Evolutionary conservation across 2,797 vertebrate species (phyloP).

Genomic region (Urophycis tenuis): DNA sequence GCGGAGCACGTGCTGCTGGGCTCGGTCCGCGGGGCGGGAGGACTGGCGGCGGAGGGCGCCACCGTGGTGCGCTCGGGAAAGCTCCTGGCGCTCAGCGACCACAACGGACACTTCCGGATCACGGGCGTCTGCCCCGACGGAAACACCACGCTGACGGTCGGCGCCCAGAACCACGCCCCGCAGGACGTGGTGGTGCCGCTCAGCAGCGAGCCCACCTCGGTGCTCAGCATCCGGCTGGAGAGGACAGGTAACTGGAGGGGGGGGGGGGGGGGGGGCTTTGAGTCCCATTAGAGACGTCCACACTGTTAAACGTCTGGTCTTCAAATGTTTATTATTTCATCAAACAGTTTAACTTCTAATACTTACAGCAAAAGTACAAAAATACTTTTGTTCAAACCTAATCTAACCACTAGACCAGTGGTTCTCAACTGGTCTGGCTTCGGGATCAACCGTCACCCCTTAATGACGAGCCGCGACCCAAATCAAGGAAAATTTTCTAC

Average conservation of each 20-base stretch:
- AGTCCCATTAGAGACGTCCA: not conserved
- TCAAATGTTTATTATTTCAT: not conserved
- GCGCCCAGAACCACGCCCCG: slow-evolving; percentile 75
- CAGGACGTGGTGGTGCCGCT: slow-evolving; percentile 62
- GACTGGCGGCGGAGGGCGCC: slow-evolving; percentile 65
- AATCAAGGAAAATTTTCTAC: too few relatives aligned
- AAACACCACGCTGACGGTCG: slow-evolving; percentile 77
- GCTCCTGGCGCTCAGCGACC: slow-evolving; percentile 77
- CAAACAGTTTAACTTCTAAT: too few relatives aligned
- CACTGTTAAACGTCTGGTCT: not conserved
- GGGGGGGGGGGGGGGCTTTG: not conserved
- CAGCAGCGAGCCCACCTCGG: slow-evolving; percentile 69
- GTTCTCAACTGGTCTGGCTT: too few relatives aligned
- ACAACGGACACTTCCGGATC: slow-evolving; percentile 81
- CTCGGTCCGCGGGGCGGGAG: slow-evolving; percentile 78
- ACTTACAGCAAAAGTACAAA: too few relatives aligned
- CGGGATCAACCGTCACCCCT: too few relatives aligned
- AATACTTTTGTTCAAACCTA: too few relatives aligned
- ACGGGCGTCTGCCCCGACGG: slow-evolving; percentile 87
- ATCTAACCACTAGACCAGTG: not conserved
- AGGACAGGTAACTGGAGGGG: slow-evolving; percentile 79
- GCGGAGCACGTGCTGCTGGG: slow-evolving; percentile 80
- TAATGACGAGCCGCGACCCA: too few relatives aligned
- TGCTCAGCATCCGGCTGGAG: slow-evolving; percentile 75
- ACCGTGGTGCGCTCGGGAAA: slow-evolving; percentile 69